Evolutionary conservation across 1,140 invertebrate species (phyloP).

Genomic region (Propsilocerus akamusi): DNA sequence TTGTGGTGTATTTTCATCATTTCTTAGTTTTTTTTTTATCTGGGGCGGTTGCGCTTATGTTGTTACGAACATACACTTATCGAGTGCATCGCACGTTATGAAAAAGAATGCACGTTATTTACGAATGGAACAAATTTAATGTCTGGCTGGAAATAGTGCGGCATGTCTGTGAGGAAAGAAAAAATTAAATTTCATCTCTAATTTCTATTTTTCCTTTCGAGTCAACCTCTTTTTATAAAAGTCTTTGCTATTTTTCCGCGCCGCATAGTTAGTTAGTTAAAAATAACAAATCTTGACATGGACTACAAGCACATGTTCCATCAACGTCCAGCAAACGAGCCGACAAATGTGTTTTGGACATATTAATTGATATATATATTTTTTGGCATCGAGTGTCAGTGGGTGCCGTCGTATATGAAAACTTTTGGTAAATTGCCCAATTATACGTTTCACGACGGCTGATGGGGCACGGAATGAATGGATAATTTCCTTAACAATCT

Average conservation of each 20-base stretch:
- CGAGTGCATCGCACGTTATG: not conserved
- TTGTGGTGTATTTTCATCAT: not conserved
- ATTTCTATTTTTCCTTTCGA: not conserved
- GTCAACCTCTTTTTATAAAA: not conserved
- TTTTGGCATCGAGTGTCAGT: not conserved
- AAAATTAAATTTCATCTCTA: not conserved
- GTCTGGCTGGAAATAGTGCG: not conserved
- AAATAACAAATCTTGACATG: constrained; percentile 2
- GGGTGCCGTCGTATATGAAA: no score
- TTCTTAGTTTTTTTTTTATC: not conserved
- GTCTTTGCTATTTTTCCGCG: not conserved
- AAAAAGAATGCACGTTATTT: not conserved
- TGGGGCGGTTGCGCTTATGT: not conserved
- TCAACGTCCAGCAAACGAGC: not conserved
- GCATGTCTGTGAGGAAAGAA: not conserved
- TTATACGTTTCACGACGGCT: not conserved
- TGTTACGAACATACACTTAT: not conserved
- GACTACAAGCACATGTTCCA: not conserved
- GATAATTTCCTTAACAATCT: no score
- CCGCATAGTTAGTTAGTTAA: not conserved
- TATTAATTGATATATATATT: not conserved
- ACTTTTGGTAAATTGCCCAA: not conserved
- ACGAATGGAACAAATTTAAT: not conserved
- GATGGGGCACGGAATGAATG: not conserved
- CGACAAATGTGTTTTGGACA: not conserved